Evolutionary conservation across 1,140 invertebrate genomes (phyloP).

Genomic region (Brachionus manjavacas): DNA sequence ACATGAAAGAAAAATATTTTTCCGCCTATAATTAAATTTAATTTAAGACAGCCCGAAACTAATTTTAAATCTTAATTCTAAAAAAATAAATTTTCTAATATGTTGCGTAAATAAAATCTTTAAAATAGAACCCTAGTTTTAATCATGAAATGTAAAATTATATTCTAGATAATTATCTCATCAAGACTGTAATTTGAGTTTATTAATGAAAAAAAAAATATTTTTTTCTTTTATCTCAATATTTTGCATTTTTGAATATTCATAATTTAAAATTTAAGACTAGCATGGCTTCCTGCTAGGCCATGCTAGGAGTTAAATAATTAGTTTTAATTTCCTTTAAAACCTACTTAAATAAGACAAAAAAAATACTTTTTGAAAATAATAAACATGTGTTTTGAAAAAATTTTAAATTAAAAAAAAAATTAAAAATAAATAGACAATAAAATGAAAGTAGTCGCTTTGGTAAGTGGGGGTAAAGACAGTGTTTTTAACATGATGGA

Average conservation of each 20-base stretch:
- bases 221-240: not conserved
- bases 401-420: not conserved
- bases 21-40: not conserved
- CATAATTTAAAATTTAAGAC: not conserved
- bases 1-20: not conserved
- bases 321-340: not conserved
- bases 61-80: not conserved
- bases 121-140: not conserved
- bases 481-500: slow-evolving; percentile 98
- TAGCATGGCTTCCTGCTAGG: not conserved
- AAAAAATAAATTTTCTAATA: not conserved
- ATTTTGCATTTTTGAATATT: not conserved
- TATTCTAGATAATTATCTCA: not conserved
- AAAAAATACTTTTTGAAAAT: not conserved
- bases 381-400: not conserved
- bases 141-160: not conserved
- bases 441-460: slow-evolving; percentile 41
- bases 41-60: not conserved
- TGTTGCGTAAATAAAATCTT: not conserved
- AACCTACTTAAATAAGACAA: not conserved
- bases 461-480: slow-evolving; percentile 88
- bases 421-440: not conserved
- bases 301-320: not conserved
- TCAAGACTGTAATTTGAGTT: not conserved
- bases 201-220: not conserved